Evolutionary conservation across 2,888 invertebrate species (phyloP).

Genomic region (Rosalia funebris): DNA sequence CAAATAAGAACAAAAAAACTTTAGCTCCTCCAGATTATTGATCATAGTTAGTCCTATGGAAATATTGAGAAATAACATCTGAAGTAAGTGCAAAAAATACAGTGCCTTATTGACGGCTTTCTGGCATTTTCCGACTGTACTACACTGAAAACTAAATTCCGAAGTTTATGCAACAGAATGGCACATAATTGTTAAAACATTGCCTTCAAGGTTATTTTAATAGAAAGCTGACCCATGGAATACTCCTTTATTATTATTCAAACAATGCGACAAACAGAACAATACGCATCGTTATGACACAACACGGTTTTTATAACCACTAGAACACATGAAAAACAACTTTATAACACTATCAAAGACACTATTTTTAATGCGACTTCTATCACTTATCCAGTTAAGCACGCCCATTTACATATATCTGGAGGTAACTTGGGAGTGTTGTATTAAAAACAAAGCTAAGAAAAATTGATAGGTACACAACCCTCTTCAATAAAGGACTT

Average conservation of each 20-base stretch:
- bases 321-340: background rate
- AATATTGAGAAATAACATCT: too few species aligned
- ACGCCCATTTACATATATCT: background rate
- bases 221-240: constrained; percentile 25
- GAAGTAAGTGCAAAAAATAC: too few species aligned
- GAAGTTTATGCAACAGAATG: constrained; percentile 23
- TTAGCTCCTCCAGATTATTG: too few species aligned
- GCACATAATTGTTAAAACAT: constrained; percentile 22
- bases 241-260: constrained; percentile 23
- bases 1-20: too few species aligned
- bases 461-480: constrained; percentile 44
- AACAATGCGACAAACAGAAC: constrained; percentile 17
- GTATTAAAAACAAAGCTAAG: background rate
- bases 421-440: background rate
- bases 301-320: constrained; percentile 6
- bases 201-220: constrained; percentile 30
- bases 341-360: constrained; percentile 1
- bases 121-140: background rate
- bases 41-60: too few species aligned
- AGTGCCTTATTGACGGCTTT: too few species aligned
- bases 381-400: too few species aligned
- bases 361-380: background rate
- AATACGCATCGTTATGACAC: constrained; percentile 3
- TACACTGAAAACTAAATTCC: constrained; percentile 3
- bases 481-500: constrained; percentile 59